Conservation (phyloP, 1,140 invertebrate species). For the Drosophila cardini region DNA sequence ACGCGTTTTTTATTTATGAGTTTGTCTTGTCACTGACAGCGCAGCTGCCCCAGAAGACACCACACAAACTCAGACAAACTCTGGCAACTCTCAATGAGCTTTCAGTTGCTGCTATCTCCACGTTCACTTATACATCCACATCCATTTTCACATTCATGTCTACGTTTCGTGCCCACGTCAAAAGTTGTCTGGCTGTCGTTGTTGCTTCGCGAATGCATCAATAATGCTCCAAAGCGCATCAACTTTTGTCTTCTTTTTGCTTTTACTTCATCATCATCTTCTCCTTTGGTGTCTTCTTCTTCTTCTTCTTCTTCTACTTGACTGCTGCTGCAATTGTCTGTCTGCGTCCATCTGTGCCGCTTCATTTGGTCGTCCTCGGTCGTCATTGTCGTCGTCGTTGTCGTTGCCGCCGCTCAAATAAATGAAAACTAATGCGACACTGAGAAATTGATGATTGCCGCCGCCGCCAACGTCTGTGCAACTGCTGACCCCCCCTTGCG, state of each 20-base stretch:
- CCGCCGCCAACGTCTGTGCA: constrained; percentile 53
- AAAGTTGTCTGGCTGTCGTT: constrained; percentile 69
- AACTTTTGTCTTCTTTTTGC: constrained; percentile 58
- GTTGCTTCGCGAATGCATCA: constrained; percentile 79
- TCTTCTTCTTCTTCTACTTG: constrained; percentile 42
- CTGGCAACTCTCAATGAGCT: constrained; percentile 28
- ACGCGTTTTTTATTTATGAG: constrained; percentile 76
- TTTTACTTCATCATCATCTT: constrained; percentile 41
- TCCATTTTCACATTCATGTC: constrained; percentile 25
- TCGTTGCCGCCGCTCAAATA: constrained; percentile 71
- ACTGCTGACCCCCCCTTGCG: constrained; percentile 7
- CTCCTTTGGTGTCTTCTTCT: constrained; percentile 32
- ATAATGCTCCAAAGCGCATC: constrained; percentile 74
- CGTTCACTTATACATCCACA: neutral
- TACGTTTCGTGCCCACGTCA: constrained; percentile 63
- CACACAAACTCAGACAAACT: neutral
- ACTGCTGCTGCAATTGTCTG: constrained; percentile 50
- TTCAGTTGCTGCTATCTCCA: constrained; percentile 21
- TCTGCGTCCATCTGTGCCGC: constrained; percentile 71
- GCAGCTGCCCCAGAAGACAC: constrained; percentile 42
- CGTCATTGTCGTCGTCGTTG: neutral
- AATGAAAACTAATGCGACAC: constrained; percentile 83
- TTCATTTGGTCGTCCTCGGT: constrained; percentile 41
- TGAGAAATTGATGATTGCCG: constrained; percentile 81
- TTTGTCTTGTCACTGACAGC: constrained; percentile 71